Base-by-base conservation (phyloP, 2,888 invertebrate genomes). In the Tetheella fluctuosa region DNA sequence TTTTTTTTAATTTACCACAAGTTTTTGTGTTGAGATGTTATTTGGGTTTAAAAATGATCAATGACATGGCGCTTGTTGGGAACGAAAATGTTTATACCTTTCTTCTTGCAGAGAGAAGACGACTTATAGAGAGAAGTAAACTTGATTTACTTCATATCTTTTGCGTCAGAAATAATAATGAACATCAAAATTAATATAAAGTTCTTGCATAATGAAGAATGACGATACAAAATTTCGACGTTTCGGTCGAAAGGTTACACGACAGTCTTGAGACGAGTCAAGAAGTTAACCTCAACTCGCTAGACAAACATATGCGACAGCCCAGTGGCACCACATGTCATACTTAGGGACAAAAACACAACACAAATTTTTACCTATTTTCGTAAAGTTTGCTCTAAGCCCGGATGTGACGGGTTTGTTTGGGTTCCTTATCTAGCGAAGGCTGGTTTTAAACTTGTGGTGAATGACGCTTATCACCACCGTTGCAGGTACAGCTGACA, bases 401-500 rank as follows among this genome's bases (percentile, higher is more conserved):
- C 89, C 90, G 91, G 91, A 90, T 91, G 88, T 88, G 74, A 73
- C 76, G 73, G 66, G 73, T 79, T 66, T 88, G 88, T 88, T 88
- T 87, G 81, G 73, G 61, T 68, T 67, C 68, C 79, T 89, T 90
- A 90, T 90, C 89, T 84, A 57, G 60, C 57, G 57, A 59, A 67
- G 76, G 74, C 79, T 75, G 77, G 79, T 73, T 80, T 75, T 70
- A 74, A 76, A 73, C 71, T 68, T 64, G 62, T 65, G 63, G 67
- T 69, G 86, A 89, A 88, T 86, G 86, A 81, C 77, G 79, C 81
- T 89, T 90, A 89, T 89, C 89, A 84, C 63, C 57, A 60, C 63
- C 61, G 59, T 58, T 58, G 78, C 84, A 82, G 83, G 84, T 84
- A 86, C 74, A 65, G 65, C 79, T 83, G 85, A 81, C 85, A 76